Evolutionary conservation across 1,140 invertebrate species (phyloP), one percentile per base, ranked within the genome.

Genomic region (Caenorhabditis brenneri): DNA sequence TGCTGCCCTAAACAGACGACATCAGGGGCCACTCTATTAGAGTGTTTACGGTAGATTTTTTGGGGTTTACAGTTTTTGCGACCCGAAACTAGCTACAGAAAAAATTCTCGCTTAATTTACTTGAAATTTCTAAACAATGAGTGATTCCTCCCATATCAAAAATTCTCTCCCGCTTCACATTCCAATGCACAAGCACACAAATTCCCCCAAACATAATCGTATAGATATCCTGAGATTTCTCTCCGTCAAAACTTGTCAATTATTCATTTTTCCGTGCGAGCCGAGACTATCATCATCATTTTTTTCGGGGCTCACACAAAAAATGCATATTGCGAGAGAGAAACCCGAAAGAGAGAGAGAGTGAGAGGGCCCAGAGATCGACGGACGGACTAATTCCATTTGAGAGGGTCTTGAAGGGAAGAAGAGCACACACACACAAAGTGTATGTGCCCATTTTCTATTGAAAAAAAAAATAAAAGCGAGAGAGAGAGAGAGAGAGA

Each of bases 401-500:
- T 74, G 65, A n/a, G n/a, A 27, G 69, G 3, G 39, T 19, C 36
- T 24, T n/a, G 31, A 22, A 42, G 39, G 12, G 39, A 12, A 42
- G 39, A 5, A 42, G 22, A 24, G 33, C 27, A 15, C 48, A 19
- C 48, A 5, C 53, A 29, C 58, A 36, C 58, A 36, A 33, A 36
- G 29, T 65, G 29, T 65, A 16, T 65, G 29, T 36, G 15, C 19
- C 39, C 12, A 5, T 42, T 12, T 42, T 12, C 12, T 12, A 42
- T 42, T 42, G 39, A 42, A 42, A 42, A 24, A 12, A 39, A 36
- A 42, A 9, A 27, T n/a, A 48, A 42, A 22, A 24, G 39, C n/a
- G n/a, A n/a, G n/a, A n/a, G n/a, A n/a, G n/a, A 79, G 19, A 53
- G 31, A 80, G 46, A 80, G 27, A 79, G 19, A 53, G 31, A 80